These are phyloP conservation scores for Plagodis pulveraria DNA, from an alignment of 2,888 invertebrate genomes.

Conservation along the genomic window DNA sequence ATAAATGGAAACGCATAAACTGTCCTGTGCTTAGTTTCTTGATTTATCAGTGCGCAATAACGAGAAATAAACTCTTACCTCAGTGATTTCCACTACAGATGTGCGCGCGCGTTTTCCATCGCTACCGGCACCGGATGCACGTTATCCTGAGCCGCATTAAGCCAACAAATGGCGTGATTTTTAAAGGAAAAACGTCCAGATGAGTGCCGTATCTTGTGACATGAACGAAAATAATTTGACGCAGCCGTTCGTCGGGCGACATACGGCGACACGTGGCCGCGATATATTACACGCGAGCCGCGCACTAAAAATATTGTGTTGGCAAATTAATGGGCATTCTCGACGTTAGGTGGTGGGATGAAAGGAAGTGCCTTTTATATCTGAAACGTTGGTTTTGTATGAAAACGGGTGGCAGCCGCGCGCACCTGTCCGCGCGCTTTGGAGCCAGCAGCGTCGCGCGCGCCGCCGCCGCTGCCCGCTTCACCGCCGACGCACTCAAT, in stretches of 20 bases:
- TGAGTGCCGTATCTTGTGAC: slow-evolving; percentile 84
- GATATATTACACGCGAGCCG: slow-evolving; percentile 84
- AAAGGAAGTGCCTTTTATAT: slow-evolving; percentile 85
- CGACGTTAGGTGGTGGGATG: slow-evolving; percentile 83
- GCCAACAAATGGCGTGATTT: slow-evolving; percentile 76
- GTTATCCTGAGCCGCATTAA: slow-evolving; percentile 62
- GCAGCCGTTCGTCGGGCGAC: slow-evolving; percentile 82
- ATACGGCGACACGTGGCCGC: slow-evolving; percentile 84
- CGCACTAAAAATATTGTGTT: slow-evolving; percentile 85
- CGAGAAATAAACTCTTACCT: slow-evolving; percentile 25
- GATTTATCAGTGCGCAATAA: slow-evolving; percentile 28
- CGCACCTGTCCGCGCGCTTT: slow-evolving; percentile 79
- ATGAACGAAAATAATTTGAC: slow-evolving; percentile 85
- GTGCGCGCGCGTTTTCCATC: slow-evolving; percentile 51
- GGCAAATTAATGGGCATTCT: slow-evolving; percentile 86
- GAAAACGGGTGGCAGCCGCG: slow-evolving; percentile 82
- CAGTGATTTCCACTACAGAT: slow-evolving; percentile 16
- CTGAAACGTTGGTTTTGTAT: slow-evolving; percentile 83
- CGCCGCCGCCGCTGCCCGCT: slow-evolving; percentile 40
- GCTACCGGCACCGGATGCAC: slow-evolving; percentile 61
- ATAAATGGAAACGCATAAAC: slow-evolving; percentile 30
- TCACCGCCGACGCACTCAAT: slow-evolving; percentile 37
- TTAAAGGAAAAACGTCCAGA: slow-evolving; percentile 83
- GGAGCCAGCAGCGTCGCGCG: slow-evolving; percentile 35
- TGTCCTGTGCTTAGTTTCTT: slow-evolving; percentile 29